Evolutionary conservation across 2,113 vertebrate species (phyloP), one percentile per base, ranked within the genome.

Genomic region (Paraplagusia blochii): DNA sequence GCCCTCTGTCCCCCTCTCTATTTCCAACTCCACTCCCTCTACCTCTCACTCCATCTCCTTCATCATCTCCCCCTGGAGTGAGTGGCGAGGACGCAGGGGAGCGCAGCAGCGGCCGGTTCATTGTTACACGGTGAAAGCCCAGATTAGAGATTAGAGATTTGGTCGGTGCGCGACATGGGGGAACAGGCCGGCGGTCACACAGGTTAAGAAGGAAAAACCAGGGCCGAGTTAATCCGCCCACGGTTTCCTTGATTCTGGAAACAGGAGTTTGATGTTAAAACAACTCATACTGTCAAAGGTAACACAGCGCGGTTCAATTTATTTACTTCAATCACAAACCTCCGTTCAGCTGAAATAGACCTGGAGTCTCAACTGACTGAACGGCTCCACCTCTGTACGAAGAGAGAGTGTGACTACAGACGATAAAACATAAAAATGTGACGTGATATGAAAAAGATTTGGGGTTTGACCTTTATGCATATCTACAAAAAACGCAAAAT

Each of bases 61-160:
- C 78, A 53, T 80, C 80, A 61, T 66, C 22, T 47, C 42, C 56
- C 49, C 55, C 65, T 61, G 1, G 36, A 65, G 64, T 5, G 50
- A 73, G 71, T 5, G 57, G 58, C 55, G 58, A 69, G 53, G 38
- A 66, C 51, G 44, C 17, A 2, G 6, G 53, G 40, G 66, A 67
- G 47, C 7, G 19, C 58, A 55, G 51, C 33, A 18, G 64, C 51
- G 4, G 65, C 36, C 58, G 77, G 6, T 55, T 66, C 63, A 76
- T 78, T 75, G 66, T 62, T 50, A 34, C 74, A 45, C 61, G 72
- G 59, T 76, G 60, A 79, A 85, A 76, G 67, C 68, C 58, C 14
- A 82, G 74, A 82, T 85, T 68, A 72, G 15, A 82, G 74, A 82
- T 85, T 68, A 72, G 56, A 82, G 77, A 83, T 69, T 64, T 46